phyloP scores from a whole-genome alignment of 2,797 vertebrate genomes.

The Falco novaeseelandiae region DNA sequence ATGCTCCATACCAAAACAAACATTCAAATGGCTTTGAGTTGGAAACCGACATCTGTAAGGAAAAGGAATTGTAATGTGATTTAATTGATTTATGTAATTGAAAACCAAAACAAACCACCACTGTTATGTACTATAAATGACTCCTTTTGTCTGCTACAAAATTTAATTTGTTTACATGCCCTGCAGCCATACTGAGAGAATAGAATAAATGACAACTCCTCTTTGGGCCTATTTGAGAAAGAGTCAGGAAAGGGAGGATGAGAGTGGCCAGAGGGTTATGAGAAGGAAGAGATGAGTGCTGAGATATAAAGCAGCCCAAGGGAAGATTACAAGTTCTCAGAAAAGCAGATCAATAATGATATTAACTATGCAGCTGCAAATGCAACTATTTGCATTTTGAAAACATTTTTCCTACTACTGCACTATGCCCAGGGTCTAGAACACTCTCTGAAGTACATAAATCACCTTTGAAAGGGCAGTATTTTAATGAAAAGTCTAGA shows the following conservation, averaged over 20 bases:
- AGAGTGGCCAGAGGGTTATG: not conserved
- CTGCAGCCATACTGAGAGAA: constrained; percentile 7
- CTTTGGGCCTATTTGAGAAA: not conserved
- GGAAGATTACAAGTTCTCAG: constrained; percentile 42
- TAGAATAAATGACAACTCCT: not conserved
- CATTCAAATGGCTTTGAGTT: not conserved
- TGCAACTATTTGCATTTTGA: not conserved
- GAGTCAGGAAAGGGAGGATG: not conserved
- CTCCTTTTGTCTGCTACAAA: constrained; percentile 29
- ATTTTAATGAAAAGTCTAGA: not conserved
- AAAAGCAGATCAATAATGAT: constrained; percentile 52
- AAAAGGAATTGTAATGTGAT: not conserved
- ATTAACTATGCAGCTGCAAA: constrained; percentile 1
- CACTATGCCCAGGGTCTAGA: not conserved
- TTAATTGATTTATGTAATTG: constrained; percentile 42
- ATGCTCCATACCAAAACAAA: not conserved
- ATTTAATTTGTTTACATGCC: constrained; percentile 41
- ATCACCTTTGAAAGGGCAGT: not conserved
- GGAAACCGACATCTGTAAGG: not conserved
- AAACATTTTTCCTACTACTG: not conserved
- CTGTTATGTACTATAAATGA: constrained; percentile 10
- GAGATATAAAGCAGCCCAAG: constrained; percentile 23
- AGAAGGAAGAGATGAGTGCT: constrained; percentile 1
- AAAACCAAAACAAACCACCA: not conserved
- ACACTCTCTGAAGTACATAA: not conserved